These are phyloP conservation scores for Aegithalos caudatus DNA, from an alignment of 2,113 vertebrate species.

Conservation along the genomic window DNA sequence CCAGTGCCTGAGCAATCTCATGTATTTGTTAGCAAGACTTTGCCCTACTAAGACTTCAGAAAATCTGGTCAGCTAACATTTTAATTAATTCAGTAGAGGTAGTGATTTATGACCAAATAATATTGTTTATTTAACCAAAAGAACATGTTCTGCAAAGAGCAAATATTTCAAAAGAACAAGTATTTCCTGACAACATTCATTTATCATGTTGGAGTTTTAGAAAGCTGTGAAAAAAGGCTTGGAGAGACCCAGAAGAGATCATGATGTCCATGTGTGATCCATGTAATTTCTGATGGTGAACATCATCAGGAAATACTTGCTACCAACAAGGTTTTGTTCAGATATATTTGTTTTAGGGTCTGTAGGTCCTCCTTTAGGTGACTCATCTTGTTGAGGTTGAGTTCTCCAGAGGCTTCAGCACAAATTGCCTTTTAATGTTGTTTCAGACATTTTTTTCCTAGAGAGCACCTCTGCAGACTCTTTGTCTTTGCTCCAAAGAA, in stretches of 20 bases:
- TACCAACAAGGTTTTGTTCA: neutral
- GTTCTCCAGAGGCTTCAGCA: neutral
- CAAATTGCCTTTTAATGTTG: neutral
- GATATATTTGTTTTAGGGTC: neutral
- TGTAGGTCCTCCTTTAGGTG: neutral
- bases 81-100: neutral
- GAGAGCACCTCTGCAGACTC: neutral
- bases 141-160: rapidly evolving
- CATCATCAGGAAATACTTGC: neutral
- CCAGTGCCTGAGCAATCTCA: neutral
- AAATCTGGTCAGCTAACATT: neutral
- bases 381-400: neutral
- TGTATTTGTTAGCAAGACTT: neutral
- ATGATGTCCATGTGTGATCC: neutral
- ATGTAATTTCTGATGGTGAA: neutral
- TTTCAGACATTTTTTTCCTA: neutral
- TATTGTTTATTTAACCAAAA: neutral
- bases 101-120: neutral
- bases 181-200: neutral
- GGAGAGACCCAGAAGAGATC: neutral
- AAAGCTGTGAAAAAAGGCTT: neutral
- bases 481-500: neutral
- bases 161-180: neutral
- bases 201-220: neutral
- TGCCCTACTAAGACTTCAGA: neutral